These are phyloP conservation scores for Grammomys dolichurus DNA, from an alignment of 2,113 vertebrate genomes.

Conservation along the genomic window DNA sequence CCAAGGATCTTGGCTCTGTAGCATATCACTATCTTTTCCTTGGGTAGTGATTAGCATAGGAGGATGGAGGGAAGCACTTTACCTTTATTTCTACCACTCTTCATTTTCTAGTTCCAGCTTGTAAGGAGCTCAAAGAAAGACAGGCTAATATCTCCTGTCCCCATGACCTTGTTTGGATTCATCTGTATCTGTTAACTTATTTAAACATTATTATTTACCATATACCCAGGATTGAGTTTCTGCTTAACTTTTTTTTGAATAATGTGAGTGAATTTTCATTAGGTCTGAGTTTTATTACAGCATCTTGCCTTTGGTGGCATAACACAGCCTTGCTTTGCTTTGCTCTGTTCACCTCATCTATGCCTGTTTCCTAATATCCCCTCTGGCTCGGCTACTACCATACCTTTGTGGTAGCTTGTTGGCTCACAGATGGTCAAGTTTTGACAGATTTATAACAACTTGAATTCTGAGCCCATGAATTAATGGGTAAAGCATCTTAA, in stretches of 20 bases:
- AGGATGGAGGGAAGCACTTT: neutral
- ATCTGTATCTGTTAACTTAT: neutral
- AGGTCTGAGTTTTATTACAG: neutral
- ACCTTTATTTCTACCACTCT: neutral
- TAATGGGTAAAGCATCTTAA: constrained; percentile 39
- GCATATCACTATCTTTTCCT: neutral
- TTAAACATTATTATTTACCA: neutral
- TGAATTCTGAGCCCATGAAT: neutral
- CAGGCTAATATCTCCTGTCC: neutral
- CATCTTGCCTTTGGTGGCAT: neutral
- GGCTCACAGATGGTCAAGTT: neutral
- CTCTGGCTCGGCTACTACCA: neutral
- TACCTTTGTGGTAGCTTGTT: constrained; percentile 9
- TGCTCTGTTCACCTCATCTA: neutral
- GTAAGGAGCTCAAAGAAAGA: neutral
- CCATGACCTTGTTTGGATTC: neutral
- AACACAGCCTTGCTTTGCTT: neutral
- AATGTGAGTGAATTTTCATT: neutral
- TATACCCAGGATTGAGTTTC: neutral
- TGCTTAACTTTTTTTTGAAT: neutral
- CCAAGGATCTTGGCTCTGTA: neutral
- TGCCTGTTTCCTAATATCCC: neutral
- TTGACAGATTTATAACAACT: constrained; percentile 39
- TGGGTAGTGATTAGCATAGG: neutral
- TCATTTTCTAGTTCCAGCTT: neutral